Percentiles rank a stretch among this genome's conserved stretches.
These are phyloP conservation scores for Eumaeus atala DNA, from an alignment of 1,140 invertebrate genomes.

Conservation along the genomic window DNA sequence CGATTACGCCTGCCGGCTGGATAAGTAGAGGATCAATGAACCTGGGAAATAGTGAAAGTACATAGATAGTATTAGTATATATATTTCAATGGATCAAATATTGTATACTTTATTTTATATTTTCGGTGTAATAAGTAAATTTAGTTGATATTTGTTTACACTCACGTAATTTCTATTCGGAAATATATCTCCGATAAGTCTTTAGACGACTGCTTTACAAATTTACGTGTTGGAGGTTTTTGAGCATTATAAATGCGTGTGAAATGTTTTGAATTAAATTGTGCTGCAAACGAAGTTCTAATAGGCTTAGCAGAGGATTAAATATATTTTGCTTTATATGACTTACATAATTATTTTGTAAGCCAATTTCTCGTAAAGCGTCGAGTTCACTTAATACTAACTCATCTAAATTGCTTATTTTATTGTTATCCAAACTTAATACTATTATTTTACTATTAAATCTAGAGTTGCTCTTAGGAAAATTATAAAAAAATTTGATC, in stretches of 20 bases:
- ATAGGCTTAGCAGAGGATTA: slow-evolving; percentile 83
- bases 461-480: slow-evolving; percentile 84
- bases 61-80: too few species aligned
- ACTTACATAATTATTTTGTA: slow-evolving; percentile 89
- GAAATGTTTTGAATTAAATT: slow-evolving; percentile 87
- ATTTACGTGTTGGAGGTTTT: slow-evolving; percentile 91
- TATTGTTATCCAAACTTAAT: slow-evolving; percentile 93
- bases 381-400: slow-evolving; percentile 85
- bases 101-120: too few species aligned
- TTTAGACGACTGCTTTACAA: slow-evolving; percentile 87
- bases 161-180: slow-evolving; percentile 80
- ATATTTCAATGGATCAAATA: too few species aligned
- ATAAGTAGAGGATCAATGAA: too few species aligned
- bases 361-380: slow-evolving; percentile 85
- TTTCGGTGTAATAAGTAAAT: too few species aligned
- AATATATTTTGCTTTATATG: slow-evolving; percentile 86
- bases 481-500: slow-evolving; percentile 88
- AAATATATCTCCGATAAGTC: slow-evolving; percentile 87
- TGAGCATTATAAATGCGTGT: slow-evolving; percentile 87
- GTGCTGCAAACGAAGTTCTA: slow-evolving; percentile 91
- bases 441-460: slow-evolving; percentile 84
- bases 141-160: too few species aligned
- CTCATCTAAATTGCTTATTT: slow-evolving; percentile 85
- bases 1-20: too few species aligned
- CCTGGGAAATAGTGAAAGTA: too few species aligned